These are phyloP conservation scores for Elysia chlorotica DNA, from an alignment of 1,140 invertebrate genomes.

Conservation along the genomic window DNA sequence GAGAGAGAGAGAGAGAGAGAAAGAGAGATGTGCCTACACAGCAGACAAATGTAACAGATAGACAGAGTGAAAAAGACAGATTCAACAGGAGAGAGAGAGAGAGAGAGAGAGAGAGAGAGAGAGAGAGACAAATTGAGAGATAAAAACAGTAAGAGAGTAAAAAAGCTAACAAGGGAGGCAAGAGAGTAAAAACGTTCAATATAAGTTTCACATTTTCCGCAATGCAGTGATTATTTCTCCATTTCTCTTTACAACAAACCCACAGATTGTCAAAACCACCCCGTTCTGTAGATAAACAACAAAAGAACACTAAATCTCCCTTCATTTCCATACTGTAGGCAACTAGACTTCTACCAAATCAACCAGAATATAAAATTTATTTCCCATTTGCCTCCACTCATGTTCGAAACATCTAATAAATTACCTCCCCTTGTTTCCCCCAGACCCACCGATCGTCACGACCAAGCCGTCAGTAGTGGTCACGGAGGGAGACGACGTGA, in stretches of 20 bases:
- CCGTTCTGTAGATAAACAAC: neutral
- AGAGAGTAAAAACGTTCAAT: neutral
- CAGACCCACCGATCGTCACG: too few species aligned
- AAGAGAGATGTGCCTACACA: too few species aligned
- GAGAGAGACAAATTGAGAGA: neutral
- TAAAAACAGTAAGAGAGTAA: too few species aligned
- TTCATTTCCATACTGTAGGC: neutral
- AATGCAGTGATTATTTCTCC: neutral
- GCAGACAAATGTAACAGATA: too few species aligned
- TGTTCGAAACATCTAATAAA: too few species aligned
- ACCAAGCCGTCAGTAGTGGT: too few species aligned
- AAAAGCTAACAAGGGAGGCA: too few species aligned
- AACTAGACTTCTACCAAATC: neutral
- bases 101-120: neutral
- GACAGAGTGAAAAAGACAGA: too few species aligned
- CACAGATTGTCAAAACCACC: too few species aligned
- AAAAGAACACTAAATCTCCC: neutral
- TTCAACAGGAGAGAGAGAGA: too few species aligned
- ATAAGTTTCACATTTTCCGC: neutral
- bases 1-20: too few species aligned
- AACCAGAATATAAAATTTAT: neutral
- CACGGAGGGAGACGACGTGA: constrained; percentile 28
- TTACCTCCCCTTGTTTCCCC: too few species aligned
- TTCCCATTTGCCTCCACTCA: neutral
- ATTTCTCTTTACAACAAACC: neutral